Evolutionary conservation across 2,113 vertebrate genomes (phyloP).

Genomic region (Centropus unirufus): DNA sequence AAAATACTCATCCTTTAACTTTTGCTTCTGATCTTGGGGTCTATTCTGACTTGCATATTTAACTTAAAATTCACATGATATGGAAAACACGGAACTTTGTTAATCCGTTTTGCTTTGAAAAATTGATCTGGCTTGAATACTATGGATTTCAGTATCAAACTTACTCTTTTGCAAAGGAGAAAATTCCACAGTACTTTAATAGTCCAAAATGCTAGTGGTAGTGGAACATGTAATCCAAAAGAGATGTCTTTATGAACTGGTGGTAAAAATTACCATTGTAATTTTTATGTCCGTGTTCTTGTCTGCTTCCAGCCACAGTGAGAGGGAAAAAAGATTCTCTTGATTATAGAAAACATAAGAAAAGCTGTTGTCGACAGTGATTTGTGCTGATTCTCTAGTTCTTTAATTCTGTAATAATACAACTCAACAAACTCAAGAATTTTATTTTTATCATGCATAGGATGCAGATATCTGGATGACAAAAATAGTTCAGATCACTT

Average conservation of each 20-base stretch:
- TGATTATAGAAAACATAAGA: not conserved
- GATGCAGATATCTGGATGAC: not conserved
- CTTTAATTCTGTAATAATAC: not conserved
- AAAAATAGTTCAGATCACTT: not conserved
- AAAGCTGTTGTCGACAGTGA: not conserved
- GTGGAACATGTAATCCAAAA: not conserved
- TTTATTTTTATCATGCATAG: not conserved
- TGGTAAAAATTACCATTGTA: not conserved
- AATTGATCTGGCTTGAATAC: not conserved
- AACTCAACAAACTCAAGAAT: not conserved
- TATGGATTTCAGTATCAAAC: not conserved
- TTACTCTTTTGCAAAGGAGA: not conserved
- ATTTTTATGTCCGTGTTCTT: not conserved
- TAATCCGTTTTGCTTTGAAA: not conserved
- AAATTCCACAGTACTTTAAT: not conserved
- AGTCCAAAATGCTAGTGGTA: not conserved
- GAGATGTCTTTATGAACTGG: not conserved
- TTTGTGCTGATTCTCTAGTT: not conserved
- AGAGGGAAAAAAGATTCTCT: not conserved
- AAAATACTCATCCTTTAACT: not conserved
- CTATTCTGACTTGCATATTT: not conserved
- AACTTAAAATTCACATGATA: not conserved
- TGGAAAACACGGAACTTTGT: not conserved
- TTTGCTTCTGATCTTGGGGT: not conserved
- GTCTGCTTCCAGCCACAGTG: not conserved